Conservation (phyloP, 2,797 vertebrate species). For the Tolypeutes matacus region DNA sequence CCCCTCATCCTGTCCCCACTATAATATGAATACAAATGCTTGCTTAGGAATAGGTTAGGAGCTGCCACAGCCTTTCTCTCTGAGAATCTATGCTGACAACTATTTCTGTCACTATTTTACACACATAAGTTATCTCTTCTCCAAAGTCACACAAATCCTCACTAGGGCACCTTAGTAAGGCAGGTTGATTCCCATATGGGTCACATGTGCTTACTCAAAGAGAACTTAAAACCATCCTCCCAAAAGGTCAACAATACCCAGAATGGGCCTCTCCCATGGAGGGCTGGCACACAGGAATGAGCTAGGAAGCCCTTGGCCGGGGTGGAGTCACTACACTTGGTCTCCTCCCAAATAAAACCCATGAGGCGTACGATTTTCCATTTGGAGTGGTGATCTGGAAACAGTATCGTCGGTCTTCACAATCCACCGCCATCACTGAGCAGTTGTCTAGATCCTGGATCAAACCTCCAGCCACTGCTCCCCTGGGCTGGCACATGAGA, state of each 20-base stretch:
- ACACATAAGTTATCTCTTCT: background rate
- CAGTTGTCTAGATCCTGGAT: slow-evolving; percentile 99
- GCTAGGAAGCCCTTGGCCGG: slow-evolving; percentile 44
- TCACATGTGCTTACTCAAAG: background rate
- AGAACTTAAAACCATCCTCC: background rate
- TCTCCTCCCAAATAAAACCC: slow-evolving; percentile 55
- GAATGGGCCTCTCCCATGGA: fast-evolving
- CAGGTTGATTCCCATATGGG: background rate
- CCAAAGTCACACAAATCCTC: background rate
- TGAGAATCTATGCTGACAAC: background rate
- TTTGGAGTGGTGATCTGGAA: slow-evolving; percentile 98
- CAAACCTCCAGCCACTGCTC: slow-evolving; percentile 97
- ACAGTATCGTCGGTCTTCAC: slow-evolving; percentile 98
- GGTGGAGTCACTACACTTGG: background rate
- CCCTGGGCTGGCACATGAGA: slow-evolving; percentile 98
- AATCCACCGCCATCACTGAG: slow-evolving; percentile 98
- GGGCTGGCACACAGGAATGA: background rate
- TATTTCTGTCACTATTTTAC: background rate
- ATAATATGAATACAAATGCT: fast-evolving
- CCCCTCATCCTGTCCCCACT: too few species aligned
- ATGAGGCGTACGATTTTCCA: slow-evolving; percentile 93
- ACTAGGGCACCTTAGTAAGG: background rate
- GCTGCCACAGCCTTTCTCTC: background rate
- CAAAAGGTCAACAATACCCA: background rate
- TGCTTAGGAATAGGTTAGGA: background rate